Percentiles rank a stretch among this genome's conserved stretches.
Evolutionary conservation across 2,113 vertebrate species (phyloP).

Genomic region (Cyanoliseus patagonus): DNA sequence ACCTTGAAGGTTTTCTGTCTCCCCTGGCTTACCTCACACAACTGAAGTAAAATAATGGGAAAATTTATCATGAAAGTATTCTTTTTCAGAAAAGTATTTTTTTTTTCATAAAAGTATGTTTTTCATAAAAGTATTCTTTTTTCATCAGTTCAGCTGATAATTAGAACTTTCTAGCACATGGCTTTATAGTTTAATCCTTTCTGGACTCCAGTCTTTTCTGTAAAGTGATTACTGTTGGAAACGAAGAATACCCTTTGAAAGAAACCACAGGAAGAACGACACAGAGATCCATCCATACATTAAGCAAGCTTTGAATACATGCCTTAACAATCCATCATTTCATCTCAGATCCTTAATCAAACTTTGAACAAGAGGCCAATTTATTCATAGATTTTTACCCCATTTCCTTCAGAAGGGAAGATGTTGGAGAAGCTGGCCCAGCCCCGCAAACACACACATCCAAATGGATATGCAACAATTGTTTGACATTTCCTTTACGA

Average conservation of each 20-base stretch:
- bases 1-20: background rate
- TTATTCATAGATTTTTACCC: background rate
- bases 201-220: background rate
- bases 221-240: constrained; percentile 1
- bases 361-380: constrained; percentile 20
- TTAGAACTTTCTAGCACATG: background rate
- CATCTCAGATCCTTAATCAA: background rate
- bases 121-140: background rate
- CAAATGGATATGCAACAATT: background rate
- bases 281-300: background rate
- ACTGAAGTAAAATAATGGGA: background rate
- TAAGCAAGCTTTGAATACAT: constrained; percentile 20
- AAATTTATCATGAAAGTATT: background rate
- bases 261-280: background rate
- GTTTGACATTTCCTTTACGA: background rate
- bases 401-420: background rate
- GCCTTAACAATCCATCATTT: constrained; percentile 9
- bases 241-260: constrained; percentile 7
- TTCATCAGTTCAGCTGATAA: background rate
- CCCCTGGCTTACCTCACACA: background rate
- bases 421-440: background rate
- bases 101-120: background rate
- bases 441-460: background rate
- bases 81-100: background rate
- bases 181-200: background rate